phyloP scores from a whole-genome alignment of 2,888 invertebrate genomes.

The Andrena chrysosceles region DNA sequence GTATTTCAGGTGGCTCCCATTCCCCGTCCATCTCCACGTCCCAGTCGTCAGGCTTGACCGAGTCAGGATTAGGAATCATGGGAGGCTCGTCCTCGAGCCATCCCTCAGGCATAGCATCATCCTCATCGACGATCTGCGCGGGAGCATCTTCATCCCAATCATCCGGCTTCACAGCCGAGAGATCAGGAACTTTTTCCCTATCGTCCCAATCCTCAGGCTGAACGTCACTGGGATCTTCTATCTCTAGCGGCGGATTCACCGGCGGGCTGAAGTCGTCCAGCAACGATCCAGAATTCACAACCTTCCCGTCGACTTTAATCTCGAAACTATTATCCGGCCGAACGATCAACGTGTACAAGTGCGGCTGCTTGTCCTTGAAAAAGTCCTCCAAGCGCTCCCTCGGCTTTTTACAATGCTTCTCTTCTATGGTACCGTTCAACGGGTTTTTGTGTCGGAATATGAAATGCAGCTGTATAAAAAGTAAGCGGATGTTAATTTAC shows the following conservation, averaged over 20 bases:
- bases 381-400: constrained; percentile 93
- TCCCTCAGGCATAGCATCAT: constrained; percentile 93
- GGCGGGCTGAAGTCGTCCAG: constrained; percentile 96
- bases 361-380: constrained; percentile 97
- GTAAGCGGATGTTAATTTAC: background rate
- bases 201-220: constrained; percentile 99
- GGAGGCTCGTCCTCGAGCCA: constrained; percentile 97
- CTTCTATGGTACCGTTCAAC: constrained; percentile 94
- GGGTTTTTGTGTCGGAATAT: constrained; percentile 99
- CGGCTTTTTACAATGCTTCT: constrained; percentile 98
- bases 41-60: constrained; percentile 97
- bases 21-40: constrained; percentile 99
- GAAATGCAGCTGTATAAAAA: constrained; percentile 87
- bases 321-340: constrained; percentile 93
- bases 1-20: constrained; percentile 98
- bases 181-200: constrained; percentile 95
- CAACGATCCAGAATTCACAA: constrained; percentile 94
- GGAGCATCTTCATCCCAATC: constrained; percentile 99
- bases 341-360: constrained; percentile 93
- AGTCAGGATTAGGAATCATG: constrained; percentile 94
- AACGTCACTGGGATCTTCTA: constrained; percentile 95
- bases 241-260: constrained; percentile 97
- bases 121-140: constrained; percentile 94
- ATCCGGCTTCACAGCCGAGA: constrained; percentile 94
- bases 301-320: constrained; percentile 93